These are phyloP conservation scores for Pachycephala philippinensis DNA, from an alignment of 2,113 vertebrate species.

Conservation along the genomic window DNA sequence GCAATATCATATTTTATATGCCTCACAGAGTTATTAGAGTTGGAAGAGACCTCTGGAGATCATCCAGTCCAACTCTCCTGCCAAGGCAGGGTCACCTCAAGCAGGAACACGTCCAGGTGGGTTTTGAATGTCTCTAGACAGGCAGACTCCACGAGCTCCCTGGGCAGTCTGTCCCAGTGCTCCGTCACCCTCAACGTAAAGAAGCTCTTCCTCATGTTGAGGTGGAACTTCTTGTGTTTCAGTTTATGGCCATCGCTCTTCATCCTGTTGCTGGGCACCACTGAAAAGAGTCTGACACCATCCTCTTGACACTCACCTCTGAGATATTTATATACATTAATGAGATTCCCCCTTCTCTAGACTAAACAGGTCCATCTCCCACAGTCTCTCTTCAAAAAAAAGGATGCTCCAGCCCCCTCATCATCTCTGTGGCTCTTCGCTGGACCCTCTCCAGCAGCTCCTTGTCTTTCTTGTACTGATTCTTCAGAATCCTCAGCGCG, in stretches of 20 bases:
- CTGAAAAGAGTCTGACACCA: accelerated
- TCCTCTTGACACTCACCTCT: not conserved
- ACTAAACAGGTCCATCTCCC: not conserved
- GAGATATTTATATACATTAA: not conserved
- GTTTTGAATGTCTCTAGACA: not conserved
- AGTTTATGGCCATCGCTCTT: not conserved
- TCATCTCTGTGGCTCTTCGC: not conserved
- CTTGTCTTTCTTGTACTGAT: not conserved
- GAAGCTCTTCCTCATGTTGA: not conserved
- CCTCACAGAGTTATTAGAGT: not conserved
- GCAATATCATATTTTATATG: accelerated
- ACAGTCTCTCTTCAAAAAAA: not conserved
- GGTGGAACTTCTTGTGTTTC: not conserved
- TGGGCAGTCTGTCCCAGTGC: not conserved
- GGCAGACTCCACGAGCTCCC: accelerated
- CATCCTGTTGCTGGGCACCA: not conserved
- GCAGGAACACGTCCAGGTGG: accelerated
- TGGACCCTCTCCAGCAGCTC: not conserved
- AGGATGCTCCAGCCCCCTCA: not conserved
- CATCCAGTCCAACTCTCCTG: not conserved
- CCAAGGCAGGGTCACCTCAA: not conserved
- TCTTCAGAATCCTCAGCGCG: not conserved
- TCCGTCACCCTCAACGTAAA: not conserved
- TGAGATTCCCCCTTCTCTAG: not conserved
- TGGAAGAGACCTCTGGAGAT: not conserved